These are phyloP conservation scores for Neopipo cinnamomea DNA, from an alignment of 2,113 vertebrate genomes.

Conservation along the genomic window DNA sequence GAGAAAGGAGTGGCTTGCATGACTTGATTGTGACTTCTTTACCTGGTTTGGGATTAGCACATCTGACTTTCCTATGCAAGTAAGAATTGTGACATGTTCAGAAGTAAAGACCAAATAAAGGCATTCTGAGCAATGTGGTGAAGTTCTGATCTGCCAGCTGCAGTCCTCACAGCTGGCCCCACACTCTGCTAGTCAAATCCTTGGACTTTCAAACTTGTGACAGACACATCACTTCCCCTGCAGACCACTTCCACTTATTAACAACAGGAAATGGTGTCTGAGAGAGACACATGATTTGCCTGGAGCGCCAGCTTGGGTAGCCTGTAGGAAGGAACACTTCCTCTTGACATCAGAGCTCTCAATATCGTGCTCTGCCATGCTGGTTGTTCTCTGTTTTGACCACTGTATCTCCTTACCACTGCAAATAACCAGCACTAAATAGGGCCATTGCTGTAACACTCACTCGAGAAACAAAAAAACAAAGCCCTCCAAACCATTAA, in stretches of 20 bases:
- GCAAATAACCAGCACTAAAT: background rate
- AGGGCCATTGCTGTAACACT: background rate
- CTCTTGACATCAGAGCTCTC: background rate
- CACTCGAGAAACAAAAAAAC: background rate
- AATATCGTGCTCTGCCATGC: background rate
- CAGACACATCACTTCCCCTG: conserved; percentile 8
- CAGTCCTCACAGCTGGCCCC: background rate
- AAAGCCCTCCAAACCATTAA: background rate
- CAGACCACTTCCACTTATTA: conserved; percentile 24
- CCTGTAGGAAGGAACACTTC: background rate
- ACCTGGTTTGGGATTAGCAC: background rate
- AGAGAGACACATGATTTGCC: background rate
- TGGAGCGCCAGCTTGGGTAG: background rate
- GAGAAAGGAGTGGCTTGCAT: background rate
- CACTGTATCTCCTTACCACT: background rate
- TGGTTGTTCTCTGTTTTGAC: background rate
- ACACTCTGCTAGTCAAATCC: background rate
- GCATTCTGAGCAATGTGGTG: background rate
- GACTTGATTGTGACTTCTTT: background rate
- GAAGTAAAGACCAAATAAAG: background rate
- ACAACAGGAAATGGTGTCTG: background rate
- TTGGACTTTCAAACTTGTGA: conserved; percentile 13
- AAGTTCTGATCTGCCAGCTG: background rate
- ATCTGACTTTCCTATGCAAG: background rate
- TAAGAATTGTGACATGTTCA: background rate